Evolutionary conservation across 2,113 vertebrate genomes (phyloP).

Genomic region (Manacus vitellinus): DNA sequence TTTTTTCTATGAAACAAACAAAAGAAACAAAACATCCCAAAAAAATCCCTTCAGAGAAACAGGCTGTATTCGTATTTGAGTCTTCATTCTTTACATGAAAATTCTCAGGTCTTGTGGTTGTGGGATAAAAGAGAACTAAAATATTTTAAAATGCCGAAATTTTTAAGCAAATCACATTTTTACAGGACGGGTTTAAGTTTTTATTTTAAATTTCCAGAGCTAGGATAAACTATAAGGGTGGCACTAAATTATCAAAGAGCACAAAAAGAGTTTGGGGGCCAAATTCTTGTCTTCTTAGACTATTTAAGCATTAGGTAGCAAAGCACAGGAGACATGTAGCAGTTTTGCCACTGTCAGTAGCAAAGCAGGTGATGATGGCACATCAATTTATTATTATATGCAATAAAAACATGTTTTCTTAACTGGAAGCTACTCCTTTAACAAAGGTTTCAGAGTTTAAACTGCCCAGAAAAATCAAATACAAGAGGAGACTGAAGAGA

Average conservation of each 20-base stretch:
- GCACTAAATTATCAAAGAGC: background rate
- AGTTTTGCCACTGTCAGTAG: background rate
- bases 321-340: background rate
- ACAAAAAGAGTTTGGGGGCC: background rate
- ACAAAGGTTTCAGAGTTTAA: background rate
- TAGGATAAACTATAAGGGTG: background rate
- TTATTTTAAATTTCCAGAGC: background rate
- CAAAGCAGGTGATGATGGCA: background rate
- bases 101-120: background rate
- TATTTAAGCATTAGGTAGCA: background rate
- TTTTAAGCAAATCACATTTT: background rate
- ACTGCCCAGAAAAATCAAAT: conserved; percentile 18
- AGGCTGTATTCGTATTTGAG: background rate
- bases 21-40: background rate
- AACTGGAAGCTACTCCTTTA: background rate
- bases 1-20: background rate
- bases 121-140: background rate
- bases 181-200: background rate
- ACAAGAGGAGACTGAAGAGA: background rate
- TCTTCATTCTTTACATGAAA: background rate
- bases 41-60: background rate
- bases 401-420: background rate
- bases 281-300: background rate
- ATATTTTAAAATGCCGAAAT: rapidly evolving
- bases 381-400: background rate